Percentiles rank a stretch among this genome's conserved stretches.
These are phyloP conservation scores for Borostomias antarcticus DNA, from an alignment of 2,797 vertebrate species.

Conservation along the genomic window DNA sequence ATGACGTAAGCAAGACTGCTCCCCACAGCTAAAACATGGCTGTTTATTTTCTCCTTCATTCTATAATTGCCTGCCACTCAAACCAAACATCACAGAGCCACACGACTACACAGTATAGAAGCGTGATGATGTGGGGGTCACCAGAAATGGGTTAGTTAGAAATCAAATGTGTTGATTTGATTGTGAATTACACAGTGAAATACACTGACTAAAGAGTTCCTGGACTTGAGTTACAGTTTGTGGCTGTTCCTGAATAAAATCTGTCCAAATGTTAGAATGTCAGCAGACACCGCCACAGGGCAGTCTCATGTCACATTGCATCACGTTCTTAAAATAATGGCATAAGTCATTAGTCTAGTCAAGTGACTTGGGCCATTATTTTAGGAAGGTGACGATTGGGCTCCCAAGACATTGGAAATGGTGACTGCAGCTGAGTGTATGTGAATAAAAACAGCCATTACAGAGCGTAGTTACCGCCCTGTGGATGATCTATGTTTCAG, in stretches of 20 bases:
- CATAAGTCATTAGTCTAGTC: too few species aligned
- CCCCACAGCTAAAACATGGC: neutral
- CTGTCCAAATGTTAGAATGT: too few species aligned
- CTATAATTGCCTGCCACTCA: neutral
- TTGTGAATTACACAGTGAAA: neutral
- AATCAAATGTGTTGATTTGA: neutral
- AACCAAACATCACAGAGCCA: neutral
- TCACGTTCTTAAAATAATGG: too few species aligned
- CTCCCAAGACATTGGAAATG: neutral
- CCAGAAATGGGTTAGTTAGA: neutral
- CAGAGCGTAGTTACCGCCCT: neutral
- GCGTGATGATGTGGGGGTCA: neutral
- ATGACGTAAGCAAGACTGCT: neutral
- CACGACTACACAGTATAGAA: neutral
- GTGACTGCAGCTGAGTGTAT: neutral
- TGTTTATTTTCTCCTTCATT: conserved; percentile 7
- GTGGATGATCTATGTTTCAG: neutral
- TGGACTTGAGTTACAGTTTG: too few species aligned
- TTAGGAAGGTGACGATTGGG: neutral
- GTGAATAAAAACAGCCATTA: neutral
- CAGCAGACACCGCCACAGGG: too few species aligned
- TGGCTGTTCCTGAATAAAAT: too few species aligned
- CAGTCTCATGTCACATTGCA: too few species aligned
- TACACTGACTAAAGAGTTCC: too few species aligned
- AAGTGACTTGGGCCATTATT: too few species aligned